phyloP scores from a whole-genome alignment of 2,888 invertebrate species.

The Crioceris asparagi region DNA sequence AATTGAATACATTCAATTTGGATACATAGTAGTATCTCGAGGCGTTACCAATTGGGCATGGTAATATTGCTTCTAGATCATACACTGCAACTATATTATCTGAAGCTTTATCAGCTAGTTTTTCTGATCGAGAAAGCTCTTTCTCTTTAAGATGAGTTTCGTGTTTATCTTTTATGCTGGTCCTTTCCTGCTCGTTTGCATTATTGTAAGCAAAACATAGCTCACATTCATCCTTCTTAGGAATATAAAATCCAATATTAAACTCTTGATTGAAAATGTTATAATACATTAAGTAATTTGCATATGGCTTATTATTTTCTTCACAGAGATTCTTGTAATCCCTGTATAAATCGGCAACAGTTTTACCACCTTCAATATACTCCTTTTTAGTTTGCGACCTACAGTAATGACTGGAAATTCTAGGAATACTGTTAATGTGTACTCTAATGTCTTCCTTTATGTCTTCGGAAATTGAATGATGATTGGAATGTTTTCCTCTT shows the following conservation, averaged over 20 bases:
- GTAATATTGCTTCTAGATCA: conserved; percentile 21
- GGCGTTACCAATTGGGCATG: conserved; percentile 16
- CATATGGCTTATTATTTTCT: conserved; percentile 1
- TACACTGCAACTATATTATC: conserved; percentile 5
- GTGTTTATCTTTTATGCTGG: conserved; percentile 4
- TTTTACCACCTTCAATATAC: conserved; percentile 6
- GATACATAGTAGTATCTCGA: conserved; percentile 22
- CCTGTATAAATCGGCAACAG: conserved; percentile 5
- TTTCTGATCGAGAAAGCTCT: conserved; percentile 9
- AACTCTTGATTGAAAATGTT: conserved; percentile 8
- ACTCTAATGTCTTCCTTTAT: not conserved
- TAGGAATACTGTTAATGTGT: not conserved
- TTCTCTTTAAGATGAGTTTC: conserved; percentile 6
- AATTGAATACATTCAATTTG: conserved; percentile 25
- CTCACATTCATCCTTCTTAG: conserved; percentile 11
- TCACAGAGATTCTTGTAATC: conserved; percentile 2
- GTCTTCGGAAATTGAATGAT: not conserved
- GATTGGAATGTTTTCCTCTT: not conserved
- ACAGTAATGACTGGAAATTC: conserved; percentile 1
- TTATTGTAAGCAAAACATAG: conserved; percentile 5
- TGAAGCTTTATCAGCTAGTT: conserved; percentile 7
- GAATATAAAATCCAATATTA: conserved; percentile 7
- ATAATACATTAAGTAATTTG: conserved; percentile 4
- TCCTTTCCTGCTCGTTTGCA: conserved; percentile 3
- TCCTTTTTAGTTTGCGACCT: conserved; percentile 4